Conservation (phyloP, 2,888 invertebrate species). For the Tipula lateralis region DNA sequence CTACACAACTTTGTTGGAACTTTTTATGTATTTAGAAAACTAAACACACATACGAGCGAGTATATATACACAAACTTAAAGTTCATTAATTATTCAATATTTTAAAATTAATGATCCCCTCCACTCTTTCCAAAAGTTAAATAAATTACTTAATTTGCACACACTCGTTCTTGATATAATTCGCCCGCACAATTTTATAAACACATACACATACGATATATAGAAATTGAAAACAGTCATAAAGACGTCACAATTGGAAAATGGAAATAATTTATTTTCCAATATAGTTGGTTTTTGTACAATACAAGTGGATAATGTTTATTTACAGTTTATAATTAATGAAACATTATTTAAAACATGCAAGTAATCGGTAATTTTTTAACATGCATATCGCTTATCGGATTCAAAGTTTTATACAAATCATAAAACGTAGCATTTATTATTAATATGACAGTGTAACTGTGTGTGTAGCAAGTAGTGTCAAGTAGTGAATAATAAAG, state of each 20-base stretch:
- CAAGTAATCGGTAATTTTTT: not conserved
- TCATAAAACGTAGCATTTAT: too few relatives aligned
- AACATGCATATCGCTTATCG: not conserved
- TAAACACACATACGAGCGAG: not conserved
- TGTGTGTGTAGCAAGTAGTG: too few relatives aligned
- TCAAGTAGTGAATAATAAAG: too few relatives aligned
- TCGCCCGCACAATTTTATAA: not conserved
- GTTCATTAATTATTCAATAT: not conserved
- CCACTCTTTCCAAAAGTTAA: not conserved
- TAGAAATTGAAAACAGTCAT: not conserved
- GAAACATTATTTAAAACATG: not conserved
- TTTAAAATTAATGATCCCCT: not conserved
- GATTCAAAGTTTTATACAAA: not conserved
- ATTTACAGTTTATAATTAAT: not conserved
- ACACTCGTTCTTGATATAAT: not conserved
- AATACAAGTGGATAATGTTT: not conserved
- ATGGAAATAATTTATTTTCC: not conserved
- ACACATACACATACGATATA: not conserved
- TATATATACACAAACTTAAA: not conserved
- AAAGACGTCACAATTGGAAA: not conserved
- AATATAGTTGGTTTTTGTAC: not conserved
- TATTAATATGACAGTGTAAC: too few relatives aligned
- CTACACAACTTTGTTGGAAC: not conserved
- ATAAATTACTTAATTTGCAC: too few relatives aligned
- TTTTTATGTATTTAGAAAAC: not conserved